Base-by-base conservation (phyloP, 2,113 vertebrate genomes). In the Lamprologus callipterus region DNA sequence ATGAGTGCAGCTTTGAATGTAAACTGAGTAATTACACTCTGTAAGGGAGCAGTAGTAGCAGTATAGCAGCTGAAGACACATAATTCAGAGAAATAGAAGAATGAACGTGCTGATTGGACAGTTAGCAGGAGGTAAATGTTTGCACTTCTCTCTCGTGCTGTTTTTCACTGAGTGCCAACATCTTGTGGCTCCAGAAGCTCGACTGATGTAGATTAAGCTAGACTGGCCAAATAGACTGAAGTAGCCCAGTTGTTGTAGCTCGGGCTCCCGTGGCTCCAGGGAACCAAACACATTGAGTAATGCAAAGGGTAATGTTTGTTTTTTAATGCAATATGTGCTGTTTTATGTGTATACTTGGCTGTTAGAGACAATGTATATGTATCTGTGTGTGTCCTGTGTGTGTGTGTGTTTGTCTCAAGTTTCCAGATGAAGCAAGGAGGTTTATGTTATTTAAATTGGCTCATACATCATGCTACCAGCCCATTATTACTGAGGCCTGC, bases 391-490 rank as follows among this genome's bases (percentile, higher is more conserved):
- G 65, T 28, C 11, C 17, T 26, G 33, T 58, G 17, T 58, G 21
- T 51, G n/a, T 79, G 33, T 57, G 23, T 80, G 75, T 83, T 83
- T 88, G 89, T 87, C 80, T 90, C 21, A 78, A 47, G 83, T 87
- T 90, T 91, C 92, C 89, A 89, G 81, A 90, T 91, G 90, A 88
- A 89, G 33, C 51, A 60, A 86, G 73, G 83, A 68, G 82, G 82
- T 82, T 93, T 91, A 89, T 90, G 84, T 80, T 93, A 91, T 95
- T 94, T 91, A 86, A 93, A 90, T 93, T 91, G 93, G 91, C 94
- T 92, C 86, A 87, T 91, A 85, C 87, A 90, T 92, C 92, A 93
- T 88, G 89, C 80, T 85, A 92, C 91, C 86, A 86, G 86, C 73
- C 85, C 82, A 85, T 94, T 92, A 92, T 91, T 92, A 88, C 88